phyloP scores from a whole-genome alignment of 1,140 invertebrate species.

The Lineus longissimus region DNA sequence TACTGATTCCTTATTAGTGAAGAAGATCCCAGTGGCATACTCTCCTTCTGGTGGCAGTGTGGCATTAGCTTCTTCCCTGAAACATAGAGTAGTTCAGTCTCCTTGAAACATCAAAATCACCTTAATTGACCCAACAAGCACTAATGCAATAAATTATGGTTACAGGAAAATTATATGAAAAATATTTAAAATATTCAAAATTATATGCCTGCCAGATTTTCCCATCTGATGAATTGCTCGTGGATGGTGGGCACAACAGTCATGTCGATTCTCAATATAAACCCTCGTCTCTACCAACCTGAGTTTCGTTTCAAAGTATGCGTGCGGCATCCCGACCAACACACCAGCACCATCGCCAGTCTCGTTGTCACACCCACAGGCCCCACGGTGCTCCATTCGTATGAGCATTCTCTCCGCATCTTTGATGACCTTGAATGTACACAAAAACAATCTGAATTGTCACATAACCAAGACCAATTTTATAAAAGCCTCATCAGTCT shows the following conservation, averaged over 20 bases:
- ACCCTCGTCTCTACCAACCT: constrained; percentile 30
- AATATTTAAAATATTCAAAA: too few relatives aligned
- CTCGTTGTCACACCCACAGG: constrained; percentile 97
- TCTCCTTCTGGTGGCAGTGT: constrained; percentile 78
- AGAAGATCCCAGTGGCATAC: constrained; percentile 96
- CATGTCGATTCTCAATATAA: too few relatives aligned
- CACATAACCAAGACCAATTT: neutral
- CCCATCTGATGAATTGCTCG: too few relatives aligned
- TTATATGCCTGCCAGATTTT: too few relatives aligned
- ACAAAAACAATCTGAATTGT: neutral
- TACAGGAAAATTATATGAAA: too few relatives aligned
- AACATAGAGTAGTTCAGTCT: too few relatives aligned
- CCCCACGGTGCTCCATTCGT: constrained; percentile 98
- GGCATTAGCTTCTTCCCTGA: constrained; percentile 71
- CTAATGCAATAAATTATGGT: too few relatives aligned
- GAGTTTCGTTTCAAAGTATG: constrained; percentile 68
- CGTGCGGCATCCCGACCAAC: constrained; percentile 91
- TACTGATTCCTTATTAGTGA: constrained; percentile 80
- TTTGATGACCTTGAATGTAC: constrained; percentile 77
- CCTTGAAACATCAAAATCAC: too few relatives aligned
- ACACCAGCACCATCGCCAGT: constrained; percentile 98
- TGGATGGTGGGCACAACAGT: too few relatives aligned
- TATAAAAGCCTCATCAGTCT: too few relatives aligned
- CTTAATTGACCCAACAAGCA: too few relatives aligned
- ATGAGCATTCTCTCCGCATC: constrained; percentile 90